Percentiles rank a stretch among this genome's conserved stretches.
Evolutionary conservation across 2,113 vertebrate genomes (phyloP).

Genomic region (Neotragus moschatus): DNA sequence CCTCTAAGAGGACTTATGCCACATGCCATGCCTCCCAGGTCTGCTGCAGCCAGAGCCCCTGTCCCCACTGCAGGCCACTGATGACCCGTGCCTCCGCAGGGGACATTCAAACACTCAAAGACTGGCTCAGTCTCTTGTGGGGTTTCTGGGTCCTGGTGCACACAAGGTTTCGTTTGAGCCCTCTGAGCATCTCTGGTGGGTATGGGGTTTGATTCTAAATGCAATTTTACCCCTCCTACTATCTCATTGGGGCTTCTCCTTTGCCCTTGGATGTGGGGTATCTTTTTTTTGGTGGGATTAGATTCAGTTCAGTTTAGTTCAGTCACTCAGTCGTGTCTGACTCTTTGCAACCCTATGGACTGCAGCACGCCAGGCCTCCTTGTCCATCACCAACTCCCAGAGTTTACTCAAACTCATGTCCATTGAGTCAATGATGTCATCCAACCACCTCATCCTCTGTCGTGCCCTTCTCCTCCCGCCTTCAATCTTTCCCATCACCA

Average conservation of each 20-base stretch:
- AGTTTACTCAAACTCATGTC: background rate
- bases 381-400: background rate
- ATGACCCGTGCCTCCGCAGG: rapidly evolving
- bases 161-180: background rate
- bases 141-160: background rate
- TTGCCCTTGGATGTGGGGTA: background rate
- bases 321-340: background rate
- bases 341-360: background rate
- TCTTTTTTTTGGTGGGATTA: background rate
- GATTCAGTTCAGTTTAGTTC: background rate
- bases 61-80: background rate
- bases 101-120: background rate
- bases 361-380: background rate
- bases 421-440: background rate
- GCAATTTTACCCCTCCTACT: background rate
- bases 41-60: background rate
- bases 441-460: background rate
- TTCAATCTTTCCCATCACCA: background rate
- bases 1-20: background rate
- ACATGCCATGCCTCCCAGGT: background rate
- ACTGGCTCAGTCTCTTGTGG: background rate
- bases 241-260: background rate
- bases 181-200: background rate
- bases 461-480: background rate
- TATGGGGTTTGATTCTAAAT: background rate